Base-by-base conservation (phyloP, 2,888 invertebrate genomes). In the Scaptomyza cyrtandrae region DNA sequence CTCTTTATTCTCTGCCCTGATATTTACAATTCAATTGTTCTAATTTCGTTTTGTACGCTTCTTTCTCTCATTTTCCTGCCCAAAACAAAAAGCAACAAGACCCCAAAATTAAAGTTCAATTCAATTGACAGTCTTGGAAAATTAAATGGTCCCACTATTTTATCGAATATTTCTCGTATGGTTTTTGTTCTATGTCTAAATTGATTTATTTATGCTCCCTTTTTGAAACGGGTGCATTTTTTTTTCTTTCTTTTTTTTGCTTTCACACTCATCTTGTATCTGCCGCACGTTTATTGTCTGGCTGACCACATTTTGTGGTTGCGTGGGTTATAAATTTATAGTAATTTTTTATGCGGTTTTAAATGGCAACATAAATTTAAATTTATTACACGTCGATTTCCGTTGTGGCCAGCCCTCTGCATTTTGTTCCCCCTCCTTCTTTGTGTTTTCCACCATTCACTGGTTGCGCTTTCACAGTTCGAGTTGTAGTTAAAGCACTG, bases 21-120 rank as follows among this genome's bases (percentile, higher is more conserved):
- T 85, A 86, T 86, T 86, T 86, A 86, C 86, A 86, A 86, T 86
- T 86, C 85, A 86, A 86, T 86, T 86, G 86, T 86, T 85, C 86
- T 86, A 86, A 86, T 86, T 86, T 83, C 73, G 70, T 80, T 85
- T 73, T 57, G 66, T 55, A 57, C 43, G 68, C 33, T 37, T 70
- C 68, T 71, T 37, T 70, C 68, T 71, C 71, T 67, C 66, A 69
- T 66, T 76, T 66, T 70, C 46, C 48, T 50, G 53, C 48, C 57
- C 56, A 45, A 44, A 54, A 49, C 29, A 50, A 44, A 44, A 39
- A 53, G 19, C 43, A 55, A 29, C 13, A 35, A 35, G 13, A 10
- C 35, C 16, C 31, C 49, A 70, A 66, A 69, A 68, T 67, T 75
- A 71, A 84, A 82, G 69, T 84, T 82, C 80, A 85, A 81, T 83